Evolutionary conservation across 2,797 vertebrate genomes (phyloP), one percentile per base, ranked within the genome.

Genomic region (Poecilia velifera): DNA sequence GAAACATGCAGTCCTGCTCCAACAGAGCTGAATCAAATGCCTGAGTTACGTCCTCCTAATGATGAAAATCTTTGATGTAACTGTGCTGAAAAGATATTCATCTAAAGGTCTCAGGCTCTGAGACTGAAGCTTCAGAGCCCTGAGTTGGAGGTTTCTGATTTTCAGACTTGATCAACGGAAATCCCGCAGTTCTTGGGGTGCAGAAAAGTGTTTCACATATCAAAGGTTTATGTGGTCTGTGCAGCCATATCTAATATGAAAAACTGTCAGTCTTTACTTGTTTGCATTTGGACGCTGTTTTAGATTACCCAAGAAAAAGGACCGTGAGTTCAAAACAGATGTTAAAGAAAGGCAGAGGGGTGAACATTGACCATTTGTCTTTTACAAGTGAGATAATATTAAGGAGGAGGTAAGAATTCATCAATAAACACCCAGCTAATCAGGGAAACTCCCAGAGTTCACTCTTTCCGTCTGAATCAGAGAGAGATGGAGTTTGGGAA

Each of bases 401-500:
- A 39, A 64, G 28, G 36, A 81, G 76, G 81, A 79, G 83, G 83
- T 34, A 73, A 84, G 75, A 80, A 79, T 83, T 89, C 86, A 82
- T 90, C 91, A 81, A 72, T 70, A 82, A 85, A 88, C 89, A 89
- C 81, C 84, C 82, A 64, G 89, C 93, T 86, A 87, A 90, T 92
- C 85, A 92, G 79, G 78, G n/a, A 59, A 84, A 92, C 87, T 91
- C 82, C 84, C 76, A 80, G 75, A 20, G 80, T 59, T 73, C 49
- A 92, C 73, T 85, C 88, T 88, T 43, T 13, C 79, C 82, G 89
- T 83, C 68, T 45, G 81, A 53, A 36, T 81, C 66, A 79, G 76
- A 89, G 75, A 41, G 77, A 82, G 66, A 75, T 76, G 45, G 76
- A 73, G 84, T 53, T 53, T 53, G 22, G 82, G 70, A 72, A 74